Evolutionary conservation across 2,888 invertebrate species (phyloP), one percentile per base, ranked within the genome.

Genomic region (Chelonus formosanus): DNA sequence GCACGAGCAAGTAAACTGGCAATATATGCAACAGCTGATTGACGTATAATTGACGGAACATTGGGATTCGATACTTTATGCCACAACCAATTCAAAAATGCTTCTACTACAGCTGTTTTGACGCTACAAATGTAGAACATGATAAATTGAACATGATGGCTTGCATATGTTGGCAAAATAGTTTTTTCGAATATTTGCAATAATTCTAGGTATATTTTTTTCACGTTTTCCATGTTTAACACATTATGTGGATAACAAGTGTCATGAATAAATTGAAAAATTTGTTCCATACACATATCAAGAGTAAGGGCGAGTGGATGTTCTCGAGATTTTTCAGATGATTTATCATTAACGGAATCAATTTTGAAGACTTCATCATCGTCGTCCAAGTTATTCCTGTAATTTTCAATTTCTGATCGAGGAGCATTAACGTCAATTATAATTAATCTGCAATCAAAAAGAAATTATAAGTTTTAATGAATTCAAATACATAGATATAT

Each of bases 141-240:
- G 5, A 91, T 77, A 81, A 91, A 95, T 83, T 94, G 95, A 2
- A 91, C 88, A 80, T 94, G 93, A 78, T 90, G 89, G 44, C 92
- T 92, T 36, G 92, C 93, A 83, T 95, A 91, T 0, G 95, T 95
- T 0, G 93, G 92, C 67, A 97, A 84, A 71, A 97, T 89, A 45
- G 93, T 86, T 76, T 89, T 89, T 75, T 96, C 94, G 83, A 97
- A 97, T 3, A 91, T 88, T 68, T 85, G 85, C 68, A 94, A 77
- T 56, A 91, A 73, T 69, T 90, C 89, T 44, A 86, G 82, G 77
- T 90, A 91, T 32, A 91, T 77, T 57, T 62, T 80, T 76, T 72
- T 78, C 67, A 84, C 67, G 2, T 73, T 70, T 68, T 88, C 84
- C 55, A 89, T 77, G 67, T 86, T 82, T 40, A 85, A 85, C 56